phyloP scores from a whole-genome alignment of 2,113 vertebrate genomes.

The Probosciger aterrimus region DNA sequence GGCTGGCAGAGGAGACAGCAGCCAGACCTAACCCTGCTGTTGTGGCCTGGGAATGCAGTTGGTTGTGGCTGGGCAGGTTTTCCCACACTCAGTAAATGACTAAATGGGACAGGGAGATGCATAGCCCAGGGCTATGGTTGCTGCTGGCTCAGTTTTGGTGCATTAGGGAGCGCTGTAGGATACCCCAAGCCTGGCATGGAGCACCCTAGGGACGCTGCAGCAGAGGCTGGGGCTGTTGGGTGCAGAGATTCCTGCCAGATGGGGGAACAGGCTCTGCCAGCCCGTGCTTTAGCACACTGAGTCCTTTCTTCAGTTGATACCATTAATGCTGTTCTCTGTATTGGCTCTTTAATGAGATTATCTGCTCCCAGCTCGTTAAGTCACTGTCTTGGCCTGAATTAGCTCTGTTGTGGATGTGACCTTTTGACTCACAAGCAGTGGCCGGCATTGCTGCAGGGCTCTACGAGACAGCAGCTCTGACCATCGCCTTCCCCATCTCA shows the following conservation, averaged over 20 bases:
- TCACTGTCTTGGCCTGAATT: constrained; percentile 52
- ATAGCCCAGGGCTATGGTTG: not conserved
- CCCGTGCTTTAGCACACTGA: not conserved
- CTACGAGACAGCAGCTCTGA: not conserved
- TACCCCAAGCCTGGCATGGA: not conserved
- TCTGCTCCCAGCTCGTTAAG: constrained; percentile 19
- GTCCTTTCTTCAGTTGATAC: constrained; percentile 10
- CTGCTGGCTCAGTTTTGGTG: constrained; percentile 4
- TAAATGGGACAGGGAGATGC: not conserved
- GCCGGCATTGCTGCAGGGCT: not conserved
- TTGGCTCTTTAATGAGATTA: constrained; percentile 49
- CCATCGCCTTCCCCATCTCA: fast-evolving
- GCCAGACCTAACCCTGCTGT: not conserved
- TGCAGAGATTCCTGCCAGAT: not conserved
- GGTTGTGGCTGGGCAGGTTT: not conserved
- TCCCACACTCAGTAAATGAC: not conserved
- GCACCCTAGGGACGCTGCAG: not conserved
- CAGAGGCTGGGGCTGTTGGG: not conserved
- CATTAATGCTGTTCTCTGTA: constrained; percentile 31
- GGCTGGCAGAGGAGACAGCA: not conserved
- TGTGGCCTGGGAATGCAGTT: not conserved
- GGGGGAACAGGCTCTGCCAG: not conserved
- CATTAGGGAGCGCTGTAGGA: not conserved
- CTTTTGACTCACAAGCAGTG: constrained; percentile 4
- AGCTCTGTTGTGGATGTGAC: constrained; percentile 39